Evolutionary conservation across 2,113 vertebrate species (phyloP).

Genomic region (Lagopus leucura): DNA sequence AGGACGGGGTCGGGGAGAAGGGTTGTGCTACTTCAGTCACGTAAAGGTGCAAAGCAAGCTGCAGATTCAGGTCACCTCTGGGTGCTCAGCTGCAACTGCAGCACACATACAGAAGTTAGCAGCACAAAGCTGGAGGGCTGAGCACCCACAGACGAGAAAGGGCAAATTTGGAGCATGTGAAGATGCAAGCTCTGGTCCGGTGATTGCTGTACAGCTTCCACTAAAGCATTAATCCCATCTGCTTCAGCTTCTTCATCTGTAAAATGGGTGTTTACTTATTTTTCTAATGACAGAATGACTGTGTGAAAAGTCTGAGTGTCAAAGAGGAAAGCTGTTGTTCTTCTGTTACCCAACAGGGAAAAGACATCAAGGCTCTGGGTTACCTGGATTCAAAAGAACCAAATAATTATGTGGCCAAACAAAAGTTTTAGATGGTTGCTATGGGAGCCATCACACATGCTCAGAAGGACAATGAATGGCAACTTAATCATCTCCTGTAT

Average conservation of each 20-base stretch:
- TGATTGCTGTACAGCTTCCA: background rate
- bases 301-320: background rate
- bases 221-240: background rate
- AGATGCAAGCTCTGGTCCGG: background rate
- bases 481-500: background rate
- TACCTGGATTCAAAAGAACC: background rate
- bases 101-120: accelerated
- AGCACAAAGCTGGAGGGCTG: background rate
- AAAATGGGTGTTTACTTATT: background rate
- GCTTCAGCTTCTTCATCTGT: background rate
- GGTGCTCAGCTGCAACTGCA: background rate
- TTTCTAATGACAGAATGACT: background rate
- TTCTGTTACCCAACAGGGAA: background rate
- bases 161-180: background rate
- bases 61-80: background rate
- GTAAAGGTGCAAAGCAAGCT: background rate
- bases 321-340: background rate
- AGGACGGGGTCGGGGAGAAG: background rate
- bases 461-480: background rate
- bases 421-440: background rate
- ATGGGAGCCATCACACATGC: background rate
- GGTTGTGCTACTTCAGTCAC: background rate
- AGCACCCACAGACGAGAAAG: background rate
- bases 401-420: background rate
- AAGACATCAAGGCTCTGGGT: background rate